Percentiles rank a stretch among this genome's conserved stretches.
Evolutionary conservation across 2,113 vertebrate species (phyloP).

Genomic region (Ctenomys sociabilis): DNA sequence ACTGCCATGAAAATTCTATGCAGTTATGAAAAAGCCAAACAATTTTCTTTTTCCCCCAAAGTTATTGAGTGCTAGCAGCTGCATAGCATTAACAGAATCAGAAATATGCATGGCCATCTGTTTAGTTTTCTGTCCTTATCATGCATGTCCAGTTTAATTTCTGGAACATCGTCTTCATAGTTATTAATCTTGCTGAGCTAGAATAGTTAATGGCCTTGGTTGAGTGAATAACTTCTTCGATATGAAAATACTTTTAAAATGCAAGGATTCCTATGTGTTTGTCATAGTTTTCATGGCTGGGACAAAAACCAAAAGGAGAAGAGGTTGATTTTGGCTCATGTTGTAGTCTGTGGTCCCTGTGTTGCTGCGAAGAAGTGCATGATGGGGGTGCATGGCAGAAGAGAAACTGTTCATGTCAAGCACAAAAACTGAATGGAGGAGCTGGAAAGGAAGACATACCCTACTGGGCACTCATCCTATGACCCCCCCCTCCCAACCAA

Average conservation of each 20-base stretch:
- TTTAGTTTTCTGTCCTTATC: conserved; percentile 43
- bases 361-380: neutral
- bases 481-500: neutral
- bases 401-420: neutral
- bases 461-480: neutral
- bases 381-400: neutral
- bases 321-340: neutral
- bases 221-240: conserved; percentile 24
- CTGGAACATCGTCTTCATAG: conserved; percentile 39
- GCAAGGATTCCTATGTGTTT: neutral
- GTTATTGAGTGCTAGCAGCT: neutral
- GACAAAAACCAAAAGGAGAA: neutral
- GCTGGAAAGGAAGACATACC: neutral
- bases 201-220: conserved; percentile 46
- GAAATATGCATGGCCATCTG: neutral
- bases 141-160: conserved; percentile 40
- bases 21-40: neutral
- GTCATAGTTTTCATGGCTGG: neutral
- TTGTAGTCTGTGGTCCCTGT: neutral
- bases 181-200: conserved; percentile 63
- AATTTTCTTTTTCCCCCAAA: neutral
- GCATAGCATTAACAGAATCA: conserved; percentile 41
- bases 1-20: neutral
- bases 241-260: conserved; percentile 53
- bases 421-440: neutral